Evolutionary conservation across 2,888 invertebrate genomes (phyloP).

Genomic region (Conus canariensis): DNA sequence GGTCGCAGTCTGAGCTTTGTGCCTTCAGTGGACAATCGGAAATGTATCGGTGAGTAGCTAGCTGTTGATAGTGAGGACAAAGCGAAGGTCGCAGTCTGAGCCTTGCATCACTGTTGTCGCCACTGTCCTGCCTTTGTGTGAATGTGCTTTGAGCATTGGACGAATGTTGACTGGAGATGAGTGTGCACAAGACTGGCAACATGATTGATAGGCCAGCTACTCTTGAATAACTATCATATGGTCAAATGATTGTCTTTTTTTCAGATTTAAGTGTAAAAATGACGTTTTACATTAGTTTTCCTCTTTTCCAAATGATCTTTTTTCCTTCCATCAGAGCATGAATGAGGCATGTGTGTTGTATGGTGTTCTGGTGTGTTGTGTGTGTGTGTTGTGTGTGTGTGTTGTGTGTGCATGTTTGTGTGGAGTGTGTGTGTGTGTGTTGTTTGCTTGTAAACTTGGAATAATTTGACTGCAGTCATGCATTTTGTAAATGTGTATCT

Average conservation of each 20-base stretch:
- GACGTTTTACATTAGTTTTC: no score
- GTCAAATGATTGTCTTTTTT: no score
- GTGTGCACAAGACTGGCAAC: not conserved
- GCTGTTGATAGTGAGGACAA: no score
- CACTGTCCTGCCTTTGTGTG: not conserved
- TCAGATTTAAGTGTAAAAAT: no score
- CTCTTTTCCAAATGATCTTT: no score
- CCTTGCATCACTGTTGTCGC: conserved; percentile 72
- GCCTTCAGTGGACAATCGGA: conserved; percentile 84
- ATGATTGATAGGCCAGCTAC: not conserved
- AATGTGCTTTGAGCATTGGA: not conserved
- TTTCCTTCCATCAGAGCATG: no score
- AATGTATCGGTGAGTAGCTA: conserved; percentile 82
- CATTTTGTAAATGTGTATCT: not conserved
- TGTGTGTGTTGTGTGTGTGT: not conserved
- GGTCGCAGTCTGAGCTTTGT: conserved; percentile 79
- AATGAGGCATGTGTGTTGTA: no score
- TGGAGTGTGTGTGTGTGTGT: not conserved
- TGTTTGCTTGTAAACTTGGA: not conserved
- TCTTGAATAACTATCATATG: no score
- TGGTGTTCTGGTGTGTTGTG: not conserved
- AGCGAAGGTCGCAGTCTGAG: conserved; percentile 67
- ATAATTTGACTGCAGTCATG: no score
- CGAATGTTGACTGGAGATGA: not conserved
- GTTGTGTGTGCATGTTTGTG: not conserved